Evolutionary conservation across 2,888 invertebrate genomes (phyloP), one percentile per base, ranked within the genome.

Genomic region (Polia nebulosa): DNA sequence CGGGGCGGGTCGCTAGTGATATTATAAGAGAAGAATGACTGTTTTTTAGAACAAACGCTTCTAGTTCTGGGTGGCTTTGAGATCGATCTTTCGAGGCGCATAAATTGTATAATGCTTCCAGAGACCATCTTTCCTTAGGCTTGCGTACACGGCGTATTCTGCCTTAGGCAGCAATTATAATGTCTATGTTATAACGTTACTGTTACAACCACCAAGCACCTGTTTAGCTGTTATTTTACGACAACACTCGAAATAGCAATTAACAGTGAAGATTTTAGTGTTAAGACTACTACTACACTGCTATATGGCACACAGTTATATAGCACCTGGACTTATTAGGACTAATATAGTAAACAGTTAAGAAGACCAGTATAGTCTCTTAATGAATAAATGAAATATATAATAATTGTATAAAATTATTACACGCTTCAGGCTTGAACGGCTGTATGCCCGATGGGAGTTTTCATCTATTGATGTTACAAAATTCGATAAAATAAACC

Each of bases 161-260:
- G 55, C 49, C 71, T 47, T 9, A 47, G 51, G 77, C 56, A 39
- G 13, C 27, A 34, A 55, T 56, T 51, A 39, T 56, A 61, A 45
- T 45, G 20, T 59, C 47, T 39, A 53, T 36, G 65, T 63, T 44
- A 34, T 53, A 57, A 51, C 27, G 27, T 49, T 44, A 52, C 27
- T 34, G 22, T 53, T 57, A 70, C 20, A 59, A 49, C 32, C 36
- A 34, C 41, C 53, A 47, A 67, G 22, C 70, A 69, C 41, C 47
- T 49, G 39, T 47, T 39, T 59, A 32, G 20, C 27, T 27, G n/a
- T 5, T 22, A 32, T 32, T 53, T 60, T 70, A 72, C 22, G 53
- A 75, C 41, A 39, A 36, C 34, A 44, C 8, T 60, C 2, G 47
- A 32, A 56, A 68, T 53, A 41, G 13, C 41, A 66, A 75, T 72